These are phyloP conservation scores for Tenodera sinensis DNA, from an alignment of 2,888 invertebrate genomes.

Conservation along the genomic window DNA sequence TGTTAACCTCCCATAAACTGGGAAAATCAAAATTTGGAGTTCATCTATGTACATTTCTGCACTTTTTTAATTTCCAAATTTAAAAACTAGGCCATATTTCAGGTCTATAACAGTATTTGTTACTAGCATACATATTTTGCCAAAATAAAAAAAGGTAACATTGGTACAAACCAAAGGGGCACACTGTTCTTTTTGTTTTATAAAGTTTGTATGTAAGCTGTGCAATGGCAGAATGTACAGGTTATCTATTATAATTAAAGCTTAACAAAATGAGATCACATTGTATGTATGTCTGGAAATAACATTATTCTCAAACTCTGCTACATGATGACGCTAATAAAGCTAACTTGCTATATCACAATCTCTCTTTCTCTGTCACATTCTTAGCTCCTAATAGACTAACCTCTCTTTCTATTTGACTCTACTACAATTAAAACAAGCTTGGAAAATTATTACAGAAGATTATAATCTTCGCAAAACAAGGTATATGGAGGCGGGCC, in stretches of 20 bases:
- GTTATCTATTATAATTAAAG: background rate
- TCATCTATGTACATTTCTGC: background rate
- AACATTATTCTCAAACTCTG: background rate
- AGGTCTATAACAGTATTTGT: background rate
- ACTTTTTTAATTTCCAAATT: background rate
- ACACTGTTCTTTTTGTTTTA: background rate
- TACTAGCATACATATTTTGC: background rate
- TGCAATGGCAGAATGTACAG: background rate
- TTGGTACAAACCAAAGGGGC: background rate
- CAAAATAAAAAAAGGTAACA: background rate
- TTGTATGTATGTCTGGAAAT: background rate
- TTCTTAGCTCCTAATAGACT: background rate
- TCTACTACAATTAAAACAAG: background rate
- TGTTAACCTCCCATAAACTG: background rate
- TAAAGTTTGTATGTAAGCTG: background rate
- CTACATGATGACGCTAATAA: background rate
- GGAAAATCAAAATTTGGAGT: background rate
- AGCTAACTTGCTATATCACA: background rate
- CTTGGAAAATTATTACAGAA: background rate
- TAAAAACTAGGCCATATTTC: background rate
- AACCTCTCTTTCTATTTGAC: background rate
- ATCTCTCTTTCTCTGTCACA: background rate
- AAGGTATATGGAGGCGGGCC: too few relatives aligned
- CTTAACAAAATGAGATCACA: background rate
- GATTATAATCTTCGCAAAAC: too few relatives aligned